Conservation (phyloP, 2,888 invertebrate genomes). For the Plagiodera versicolora region DNA sequence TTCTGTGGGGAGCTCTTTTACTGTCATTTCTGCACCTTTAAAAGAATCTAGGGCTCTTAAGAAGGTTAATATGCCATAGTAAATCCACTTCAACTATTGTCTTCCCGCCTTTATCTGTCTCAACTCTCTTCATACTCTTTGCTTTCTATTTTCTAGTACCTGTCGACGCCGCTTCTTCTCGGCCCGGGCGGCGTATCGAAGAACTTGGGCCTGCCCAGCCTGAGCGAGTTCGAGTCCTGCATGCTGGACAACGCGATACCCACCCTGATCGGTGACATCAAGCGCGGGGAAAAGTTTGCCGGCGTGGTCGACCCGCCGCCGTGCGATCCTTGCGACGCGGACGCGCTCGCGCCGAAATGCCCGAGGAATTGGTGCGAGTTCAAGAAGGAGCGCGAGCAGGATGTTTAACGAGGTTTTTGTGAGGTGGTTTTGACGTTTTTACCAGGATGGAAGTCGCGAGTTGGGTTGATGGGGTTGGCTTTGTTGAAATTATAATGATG, state of each 20-base stretch:
- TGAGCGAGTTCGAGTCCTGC: conserved; percentile 50
- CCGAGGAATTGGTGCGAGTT: conserved; percentile 39
- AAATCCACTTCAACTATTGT: too few relatives aligned
- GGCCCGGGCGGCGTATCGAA: conserved; percentile 47
- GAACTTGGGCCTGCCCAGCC: conserved; percentile 48
- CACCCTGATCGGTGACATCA: conserved; percentile 44
- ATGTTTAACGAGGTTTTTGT: too few relatives aligned
- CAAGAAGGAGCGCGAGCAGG: conserved; percentile 4
- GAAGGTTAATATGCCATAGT: too few relatives aligned
- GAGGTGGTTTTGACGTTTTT: too few relatives aligned
- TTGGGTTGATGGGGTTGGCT: too few relatives aligned
- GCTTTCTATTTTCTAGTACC: conserved; percentile 39
- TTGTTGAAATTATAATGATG: too few relatives aligned
- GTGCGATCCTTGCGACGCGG: conserved; percentile 45
- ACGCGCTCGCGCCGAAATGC: conserved; percentile 40
- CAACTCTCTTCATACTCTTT: too few relatives aligned
- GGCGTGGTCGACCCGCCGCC: conserved; percentile 42
- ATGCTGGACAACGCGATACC: conserved; percentile 47
- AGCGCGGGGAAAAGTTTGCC: conserved; percentile 45
- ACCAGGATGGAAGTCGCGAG: too few relatives aligned
- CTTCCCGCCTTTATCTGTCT: too few relatives aligned
- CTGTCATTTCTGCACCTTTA: too few relatives aligned
- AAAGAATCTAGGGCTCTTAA: too few relatives aligned
- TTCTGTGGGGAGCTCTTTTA: too few relatives aligned
- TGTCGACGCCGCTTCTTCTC: conserved; percentile 48